phyloP scores from a whole-genome alignment of 2,888 invertebrate species.

The Portevinia maculata region DNA sequence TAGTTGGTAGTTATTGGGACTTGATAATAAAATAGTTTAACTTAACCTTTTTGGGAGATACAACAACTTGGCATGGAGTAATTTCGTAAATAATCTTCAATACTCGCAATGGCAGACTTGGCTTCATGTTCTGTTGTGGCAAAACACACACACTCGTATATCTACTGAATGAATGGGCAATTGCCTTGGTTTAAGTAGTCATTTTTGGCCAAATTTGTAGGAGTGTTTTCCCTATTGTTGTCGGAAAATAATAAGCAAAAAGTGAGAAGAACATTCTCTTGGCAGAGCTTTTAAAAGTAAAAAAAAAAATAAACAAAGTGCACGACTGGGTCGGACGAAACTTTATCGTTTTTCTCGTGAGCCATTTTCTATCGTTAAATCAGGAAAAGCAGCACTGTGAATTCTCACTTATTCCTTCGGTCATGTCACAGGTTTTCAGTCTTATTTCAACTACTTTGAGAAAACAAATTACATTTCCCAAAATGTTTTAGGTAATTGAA shows the following conservation, averaged over 20 bases:
- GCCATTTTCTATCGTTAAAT: no score
- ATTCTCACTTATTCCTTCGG: no score
- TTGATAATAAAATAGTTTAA: constrained; percentile 5
- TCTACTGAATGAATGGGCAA: constrained; percentile 35
- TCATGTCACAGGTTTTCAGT: no score
- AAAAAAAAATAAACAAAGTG: no score
- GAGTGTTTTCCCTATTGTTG: neutral
- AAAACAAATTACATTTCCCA: no score
- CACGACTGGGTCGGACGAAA: no score
- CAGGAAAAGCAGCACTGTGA: no score
- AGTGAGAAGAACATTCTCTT: constrained; percentile 29
- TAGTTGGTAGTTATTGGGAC: neutral
- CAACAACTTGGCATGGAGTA: constrained; percentile 55
- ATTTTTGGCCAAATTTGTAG: constrained; percentile 31
- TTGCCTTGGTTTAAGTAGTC: constrained; percentile 30
- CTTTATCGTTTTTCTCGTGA: no score
- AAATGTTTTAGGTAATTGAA: no score
- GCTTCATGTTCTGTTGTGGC: constrained; percentile 27
- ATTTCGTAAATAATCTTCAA: constrained; percentile 61
- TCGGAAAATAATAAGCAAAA: constrained; percentile 41
- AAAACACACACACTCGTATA: neutral
- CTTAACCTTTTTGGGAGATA: constrained; percentile 44
- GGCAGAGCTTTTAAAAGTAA: constrained; percentile 2
- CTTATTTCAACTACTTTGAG: no score
- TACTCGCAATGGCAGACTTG: constrained; percentile 45